Percentiles rank a stretch among this genome's conserved stretches.
Evolutionary conservation across 2,797 vertebrate species (phyloP).

Genomic region (Argya squamiceps): DNA sequence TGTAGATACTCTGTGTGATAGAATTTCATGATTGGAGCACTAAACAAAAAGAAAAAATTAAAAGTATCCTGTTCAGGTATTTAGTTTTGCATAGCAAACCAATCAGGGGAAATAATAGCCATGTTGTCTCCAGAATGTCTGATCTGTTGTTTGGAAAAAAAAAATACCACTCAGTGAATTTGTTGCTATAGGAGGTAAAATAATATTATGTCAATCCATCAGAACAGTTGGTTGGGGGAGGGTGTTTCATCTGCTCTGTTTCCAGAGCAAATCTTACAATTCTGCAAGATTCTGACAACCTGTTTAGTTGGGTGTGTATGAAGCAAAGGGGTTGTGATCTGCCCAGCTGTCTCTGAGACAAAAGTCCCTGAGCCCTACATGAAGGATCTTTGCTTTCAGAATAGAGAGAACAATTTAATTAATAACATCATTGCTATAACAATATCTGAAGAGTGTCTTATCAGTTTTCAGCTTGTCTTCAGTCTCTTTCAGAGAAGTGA

Average conservation of each 20-base stretch:
- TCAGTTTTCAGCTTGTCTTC: not conserved
- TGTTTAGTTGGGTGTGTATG: not conserved
- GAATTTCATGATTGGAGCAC: not conserved
- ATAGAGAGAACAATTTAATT: not conserved
- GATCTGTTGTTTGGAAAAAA: not conserved
- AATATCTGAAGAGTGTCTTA: not conserved
- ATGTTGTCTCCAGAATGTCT: not conserved
- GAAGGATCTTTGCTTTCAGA: not conserved
- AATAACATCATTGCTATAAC: not conserved
- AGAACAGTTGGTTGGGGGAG: slow-evolving; percentile 46
- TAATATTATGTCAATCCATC: slow-evolving; percentile 3
- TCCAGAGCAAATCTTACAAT: slow-evolving; percentile 29
- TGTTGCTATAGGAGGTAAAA: slow-evolving; percentile 39
- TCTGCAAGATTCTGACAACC: slow-evolving; percentile 40
- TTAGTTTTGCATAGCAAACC: not conserved
- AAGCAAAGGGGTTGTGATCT: not conserved
- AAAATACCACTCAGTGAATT: not conserved
- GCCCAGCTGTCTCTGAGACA: slow-evolving; percentile 40
- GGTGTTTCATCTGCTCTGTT: not conserved
- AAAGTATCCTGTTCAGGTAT: not conserved
- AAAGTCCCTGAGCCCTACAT: not conserved
- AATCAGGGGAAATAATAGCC: not conserved
- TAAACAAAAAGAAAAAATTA: not conserved
- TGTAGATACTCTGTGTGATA: not conserved
- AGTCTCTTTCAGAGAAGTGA: not conserved